Evolutionary conservation across 2,797 vertebrate genomes (phyloP).

Genomic region (Bradypus variegatus): DNA sequence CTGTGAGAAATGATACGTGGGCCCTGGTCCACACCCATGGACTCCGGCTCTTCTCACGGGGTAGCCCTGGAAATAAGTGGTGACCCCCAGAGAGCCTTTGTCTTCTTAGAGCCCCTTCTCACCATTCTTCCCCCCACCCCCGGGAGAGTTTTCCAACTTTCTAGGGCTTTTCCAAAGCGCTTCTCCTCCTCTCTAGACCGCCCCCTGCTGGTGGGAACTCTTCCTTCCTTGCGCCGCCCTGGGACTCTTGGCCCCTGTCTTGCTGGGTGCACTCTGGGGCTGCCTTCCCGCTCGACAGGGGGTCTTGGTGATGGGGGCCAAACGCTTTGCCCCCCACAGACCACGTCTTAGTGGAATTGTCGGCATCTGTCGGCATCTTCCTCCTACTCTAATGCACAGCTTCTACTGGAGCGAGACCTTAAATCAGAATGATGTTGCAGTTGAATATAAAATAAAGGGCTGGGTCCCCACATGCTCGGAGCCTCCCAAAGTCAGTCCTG

Average conservation of each 20-base stretch:
- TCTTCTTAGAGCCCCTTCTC: background rate
- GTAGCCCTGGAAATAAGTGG: accelerated
- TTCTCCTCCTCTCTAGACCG: background rate
- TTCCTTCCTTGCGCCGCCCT: too few species aligned
- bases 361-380: background rate
- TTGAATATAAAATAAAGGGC: accelerated
- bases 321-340: accelerated
- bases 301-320: background rate
- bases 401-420: background rate
- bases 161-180: background rate
- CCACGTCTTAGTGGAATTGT: background rate
- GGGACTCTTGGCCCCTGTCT: too few species aligned
- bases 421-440: accelerated
- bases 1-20: background rate
- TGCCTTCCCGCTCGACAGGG: accelerated
- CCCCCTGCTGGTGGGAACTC: background rate
- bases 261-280: background rate
- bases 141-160: too few species aligned
- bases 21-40: background rate
- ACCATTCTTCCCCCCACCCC: background rate
- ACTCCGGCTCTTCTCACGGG: background rate
- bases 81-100: accelerated
- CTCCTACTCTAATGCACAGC: accelerated
- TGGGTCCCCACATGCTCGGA: background rate
- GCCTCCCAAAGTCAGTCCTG: background rate